Evolutionary conservation across 2,797 vertebrate genomes (phyloP), one percentile per base, ranked within the genome.

Genomic region (Molossus molossus): DNA sequence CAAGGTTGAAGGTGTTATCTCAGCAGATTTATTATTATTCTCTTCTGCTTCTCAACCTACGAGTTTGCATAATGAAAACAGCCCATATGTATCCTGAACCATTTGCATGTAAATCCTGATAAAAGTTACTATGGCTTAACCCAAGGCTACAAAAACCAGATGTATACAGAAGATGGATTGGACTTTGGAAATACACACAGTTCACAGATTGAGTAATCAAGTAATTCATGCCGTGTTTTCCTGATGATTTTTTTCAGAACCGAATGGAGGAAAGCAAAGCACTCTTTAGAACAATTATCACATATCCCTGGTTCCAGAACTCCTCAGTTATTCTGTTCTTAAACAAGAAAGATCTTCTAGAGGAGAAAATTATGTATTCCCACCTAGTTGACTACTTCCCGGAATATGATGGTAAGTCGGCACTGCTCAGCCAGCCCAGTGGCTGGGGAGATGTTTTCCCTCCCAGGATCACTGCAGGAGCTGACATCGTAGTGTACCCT

Each of bases 231-330:
- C 37, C 94, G 73, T 93, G 58, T 97, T 97, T 96, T 81, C 96
- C 79, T 97, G 87, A 58, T 95, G 53, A 82, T 90, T 37, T 76
- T 70, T 85, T 80, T 64, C 97, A 99, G 99, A 99, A 99, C 97
- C 99, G 99, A 95, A 99, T 99, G 99, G 99, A 99, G 90, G 99
- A 99, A 98, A 99, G 99, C 97, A 99, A 99, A 98, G 99, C 99
- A 73, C 98, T 99, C 91, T 99, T 99, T 98, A 98, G 99, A 98
- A 99, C 99, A 96, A 99, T 99, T 98, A 99, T 99, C 97, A 99
- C 99, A 64, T 99, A 99, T 96, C 99, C 99, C 2, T 99, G 99
- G 99, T 99, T 99, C 98, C 99, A 99, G 98, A 99, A 99, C 11
- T 99, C 99, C 97, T 99, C 99, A 0, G 99, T 99, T 60, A 99